These are phyloP conservation scores for Trichonephila clavipes DNA, from an alignment of 1,140 invertebrate genomes.

Conservation along the genomic window DNA sequence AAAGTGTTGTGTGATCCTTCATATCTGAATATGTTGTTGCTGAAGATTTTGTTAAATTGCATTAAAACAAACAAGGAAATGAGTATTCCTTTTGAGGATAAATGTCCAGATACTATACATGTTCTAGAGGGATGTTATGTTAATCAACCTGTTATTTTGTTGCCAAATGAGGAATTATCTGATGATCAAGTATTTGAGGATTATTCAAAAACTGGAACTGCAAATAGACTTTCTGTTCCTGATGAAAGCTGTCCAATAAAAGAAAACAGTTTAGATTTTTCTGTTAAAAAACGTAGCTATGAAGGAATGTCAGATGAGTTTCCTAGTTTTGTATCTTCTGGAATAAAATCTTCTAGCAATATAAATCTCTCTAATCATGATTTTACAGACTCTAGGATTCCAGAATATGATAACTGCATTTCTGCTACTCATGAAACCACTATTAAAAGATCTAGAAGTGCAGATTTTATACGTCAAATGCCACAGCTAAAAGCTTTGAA, in stretches of 20 bases:
- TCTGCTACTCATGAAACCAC: constrained; percentile 25
- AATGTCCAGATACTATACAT: not conserved
- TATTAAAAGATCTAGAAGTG: constrained; percentile 71
- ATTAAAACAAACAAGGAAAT: not conserved
- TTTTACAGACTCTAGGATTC: not conserved
- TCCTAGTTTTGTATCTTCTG: constrained; percentile 33
- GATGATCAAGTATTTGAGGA: constrained; percentile 8
- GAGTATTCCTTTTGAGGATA: not conserved
- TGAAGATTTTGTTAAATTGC: constrained; percentile 38
- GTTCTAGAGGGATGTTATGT: not conserved
- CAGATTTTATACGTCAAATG: constrained; percentile 72
- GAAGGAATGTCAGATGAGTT: constrained; percentile 7
- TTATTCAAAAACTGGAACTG: not conserved
- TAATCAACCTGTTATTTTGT: constrained; percentile 52
- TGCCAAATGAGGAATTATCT: constrained; percentile 44
- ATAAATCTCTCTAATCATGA: constrained; percentile 55
- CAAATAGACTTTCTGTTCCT: not conserved
- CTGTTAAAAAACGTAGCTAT: not conserved
- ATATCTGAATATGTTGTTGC: constrained; percentile 76
- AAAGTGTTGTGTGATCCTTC: constrained; percentile 78
- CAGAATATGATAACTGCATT: not conserved
- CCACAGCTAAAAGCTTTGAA: constrained; percentile 63
- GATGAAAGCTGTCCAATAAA: constrained; percentile 17
- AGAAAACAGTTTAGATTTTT: not conserved
- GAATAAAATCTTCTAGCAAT: constrained; percentile 64